Evolutionary conservation across 2,888 invertebrate species (phyloP).

Genomic region (Macrophya annulata): DNA sequence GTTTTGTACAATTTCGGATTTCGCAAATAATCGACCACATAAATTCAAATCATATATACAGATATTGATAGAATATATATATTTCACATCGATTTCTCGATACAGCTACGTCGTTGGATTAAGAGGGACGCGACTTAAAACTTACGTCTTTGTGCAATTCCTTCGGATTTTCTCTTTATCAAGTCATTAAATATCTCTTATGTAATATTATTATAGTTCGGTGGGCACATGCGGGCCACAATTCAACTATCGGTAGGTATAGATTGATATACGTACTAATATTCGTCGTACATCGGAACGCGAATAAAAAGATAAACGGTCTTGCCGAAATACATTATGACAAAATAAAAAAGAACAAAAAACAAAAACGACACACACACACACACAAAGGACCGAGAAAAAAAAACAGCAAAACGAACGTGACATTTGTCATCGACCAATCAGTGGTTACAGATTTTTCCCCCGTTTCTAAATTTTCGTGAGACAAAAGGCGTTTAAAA

Average conservation of each 20-base stretch:
- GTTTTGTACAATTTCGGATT: slow-evolving; percentile 27
- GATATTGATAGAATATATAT: neutral
- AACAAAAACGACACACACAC: neutral
- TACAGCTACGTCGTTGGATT: neutral
- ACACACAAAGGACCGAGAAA: neutral
- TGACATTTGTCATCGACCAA: neutral
- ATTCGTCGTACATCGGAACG: neutral
- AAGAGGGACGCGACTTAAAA: neutral
- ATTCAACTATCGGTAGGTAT: neutral
- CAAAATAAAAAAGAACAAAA: neutral
- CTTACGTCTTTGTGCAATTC: slow-evolving; percentile 50
- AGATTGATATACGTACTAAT: neutral
- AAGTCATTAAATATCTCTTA: slow-evolving; percentile 38
- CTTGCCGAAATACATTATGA: slow-evolving; percentile 30
- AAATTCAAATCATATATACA: neutral
- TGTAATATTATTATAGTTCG: slow-evolving; percentile 36
- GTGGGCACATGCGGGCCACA: slow-evolving; percentile 26
- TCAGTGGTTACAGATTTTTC: neutral
- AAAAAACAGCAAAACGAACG: neutral
- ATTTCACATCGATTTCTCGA: slow-evolving; percentile 48
- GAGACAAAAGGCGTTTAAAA: slow-evolving; percentile 7
- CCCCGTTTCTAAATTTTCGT: neutral
- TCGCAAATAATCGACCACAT: slow-evolving; percentile 21
- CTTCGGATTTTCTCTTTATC: slow-evolving; percentile 49
- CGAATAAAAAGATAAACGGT: slow-evolving; percentile 9